These are phyloP conservation scores for Zhuqinia jingwanae DNA, from an alignment of 2,888 invertebrate species.

Conservation along the genomic window DNA sequence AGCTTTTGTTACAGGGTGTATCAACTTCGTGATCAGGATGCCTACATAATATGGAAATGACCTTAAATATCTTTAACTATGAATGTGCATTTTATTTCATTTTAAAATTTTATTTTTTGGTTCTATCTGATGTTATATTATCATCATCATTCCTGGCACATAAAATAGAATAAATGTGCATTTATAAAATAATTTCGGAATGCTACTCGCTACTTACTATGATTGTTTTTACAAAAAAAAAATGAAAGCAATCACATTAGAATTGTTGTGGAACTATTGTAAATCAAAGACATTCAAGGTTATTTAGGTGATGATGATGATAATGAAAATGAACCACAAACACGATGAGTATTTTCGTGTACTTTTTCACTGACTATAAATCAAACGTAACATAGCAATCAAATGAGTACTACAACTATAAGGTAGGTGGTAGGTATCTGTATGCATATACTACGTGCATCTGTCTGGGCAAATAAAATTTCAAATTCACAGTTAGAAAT, in stretches of 20 bases:
- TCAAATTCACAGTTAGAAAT: conserved; percentile 29
- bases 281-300: conserved; percentile 1
- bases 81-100: no score
- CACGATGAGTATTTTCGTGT: background rate
- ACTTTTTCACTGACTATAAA: background rate
- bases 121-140: background rate
- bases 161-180: no score
- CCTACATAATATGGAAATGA: no score
- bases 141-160: background rate
- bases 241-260: background rate
- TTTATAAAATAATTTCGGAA: no score
- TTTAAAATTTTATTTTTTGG: background rate
- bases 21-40: no score
- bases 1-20: no score
- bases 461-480: background rate
- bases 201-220: background rate
- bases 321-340: no score
- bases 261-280: background rate
- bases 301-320: background rate
- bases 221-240: no score
- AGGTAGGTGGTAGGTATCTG: no score
- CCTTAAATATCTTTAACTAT: no score
- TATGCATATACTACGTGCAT: no score
- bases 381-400: background rate
- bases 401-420: background rate